Evolutionary conservation across 2,888 invertebrate species (phyloP).

Genomic region (Carterocephalus palaemon): DNA sequence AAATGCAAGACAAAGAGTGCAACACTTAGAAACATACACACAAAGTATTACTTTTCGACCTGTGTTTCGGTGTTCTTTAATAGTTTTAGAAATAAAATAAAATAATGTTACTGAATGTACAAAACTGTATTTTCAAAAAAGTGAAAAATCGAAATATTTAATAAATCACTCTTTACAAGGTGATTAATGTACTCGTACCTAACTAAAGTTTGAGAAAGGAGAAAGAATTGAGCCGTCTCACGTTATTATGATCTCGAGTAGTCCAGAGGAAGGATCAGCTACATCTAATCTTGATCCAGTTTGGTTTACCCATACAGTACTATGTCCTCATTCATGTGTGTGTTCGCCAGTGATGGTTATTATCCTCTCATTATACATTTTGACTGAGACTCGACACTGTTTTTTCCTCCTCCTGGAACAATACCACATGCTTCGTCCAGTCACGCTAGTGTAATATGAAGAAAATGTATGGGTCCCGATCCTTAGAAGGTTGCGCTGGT

Average conservation of each 20-base stretch:
- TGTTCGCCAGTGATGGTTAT: constrained; percentile 35
- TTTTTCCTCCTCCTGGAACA: constrained; percentile 52
- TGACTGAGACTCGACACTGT: constrained; percentile 47
- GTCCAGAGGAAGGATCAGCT: too few relatives aligned
- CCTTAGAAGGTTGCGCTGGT: constrained; percentile 27
- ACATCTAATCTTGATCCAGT: background rate
- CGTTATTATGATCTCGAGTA: background rate
- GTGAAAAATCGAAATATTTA: background rate
- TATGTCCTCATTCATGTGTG: constrained; percentile 27
- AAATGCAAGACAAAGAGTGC: too few relatives aligned
- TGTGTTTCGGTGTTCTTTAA: too few relatives aligned
- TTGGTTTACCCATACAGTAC: background rate
- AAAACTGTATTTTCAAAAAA: background rate
- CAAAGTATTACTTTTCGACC: too few relatives aligned
- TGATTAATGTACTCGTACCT: too few relatives aligned
- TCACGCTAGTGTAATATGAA: constrained; percentile 39
- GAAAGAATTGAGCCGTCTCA: too few relatives aligned
- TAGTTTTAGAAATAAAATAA: background rate
- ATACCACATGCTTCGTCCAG: constrained; percentile 47
- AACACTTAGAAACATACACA: too few relatives aligned
- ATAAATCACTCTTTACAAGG: background rate
- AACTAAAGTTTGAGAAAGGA: too few relatives aligned
- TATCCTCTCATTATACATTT: constrained; percentile 39
- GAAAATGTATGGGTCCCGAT: constrained; percentile 45
- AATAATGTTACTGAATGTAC: background rate